Conservation (phyloP, 2,113 vertebrate genomes). For the Rafetus swinhoei region DNA sequence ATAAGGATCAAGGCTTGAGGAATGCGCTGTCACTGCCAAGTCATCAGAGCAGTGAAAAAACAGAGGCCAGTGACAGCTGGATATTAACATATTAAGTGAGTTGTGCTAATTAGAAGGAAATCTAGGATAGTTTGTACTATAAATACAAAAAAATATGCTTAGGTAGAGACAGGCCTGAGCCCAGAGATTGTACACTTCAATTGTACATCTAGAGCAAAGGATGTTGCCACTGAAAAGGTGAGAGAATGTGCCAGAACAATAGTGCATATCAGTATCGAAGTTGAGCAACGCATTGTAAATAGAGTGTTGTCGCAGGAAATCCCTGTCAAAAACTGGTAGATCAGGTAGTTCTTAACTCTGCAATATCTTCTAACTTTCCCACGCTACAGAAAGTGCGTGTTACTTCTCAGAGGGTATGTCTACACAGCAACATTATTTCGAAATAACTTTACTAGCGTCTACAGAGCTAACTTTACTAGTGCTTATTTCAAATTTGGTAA, state of each 20-base stretch:
- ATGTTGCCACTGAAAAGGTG: background rate
- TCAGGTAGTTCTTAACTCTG: background rate
- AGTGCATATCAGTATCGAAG: background rate
- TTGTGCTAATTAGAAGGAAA: background rate
- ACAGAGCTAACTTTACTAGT: no score
- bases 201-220: background rate
- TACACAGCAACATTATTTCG: no score
- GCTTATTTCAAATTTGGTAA: no score
- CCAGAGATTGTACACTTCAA: slow-evolving; percentile 95
- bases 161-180: slow-evolving; percentile 95
- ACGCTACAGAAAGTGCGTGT: background rate
- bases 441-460: no score
- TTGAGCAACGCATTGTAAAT: background rate
- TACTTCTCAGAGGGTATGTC: background rate
- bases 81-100: background rate
- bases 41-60: no score
- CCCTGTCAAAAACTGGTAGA: background rate
- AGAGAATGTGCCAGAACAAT: background rate
- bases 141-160: slow-evolving; percentile 75
- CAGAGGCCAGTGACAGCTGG: background rate
- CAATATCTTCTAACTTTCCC: background rate
- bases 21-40: background rate
- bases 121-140: background rate
- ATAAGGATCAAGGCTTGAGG: background rate
- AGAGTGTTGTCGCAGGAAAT: background rate